Percentiles rank a stretch among this genome's conserved stretches.
Evolutionary conservation across 2,113 vertebrate species (phyloP).

Genomic region (human): GRCh38 chr2:46261001-46261500

Average conservation of each 20-base stretch:
- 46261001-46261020: background rate
- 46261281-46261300: background rate
- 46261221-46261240: background rate
- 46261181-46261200: constrained; percentile 7
- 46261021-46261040: background rate
- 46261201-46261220: background rate
- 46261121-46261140: background rate
- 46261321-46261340: background rate
- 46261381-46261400: background rate
- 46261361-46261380: background rate
- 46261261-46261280: background rate
- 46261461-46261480: background rate
- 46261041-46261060: background rate
- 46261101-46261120: background rate
- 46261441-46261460: background rate
- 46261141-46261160: background rate
- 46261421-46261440: background rate
- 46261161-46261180: background rate
- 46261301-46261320: background rate
- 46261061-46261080: background rate
- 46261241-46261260: background rate
- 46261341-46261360: background rate
- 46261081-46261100: background rate
- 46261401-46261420: accelerated
- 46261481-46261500: background rate